Conservation (phyloP, 2,797 vertebrate genomes). For the Syndactyla subalaris region DNA sequence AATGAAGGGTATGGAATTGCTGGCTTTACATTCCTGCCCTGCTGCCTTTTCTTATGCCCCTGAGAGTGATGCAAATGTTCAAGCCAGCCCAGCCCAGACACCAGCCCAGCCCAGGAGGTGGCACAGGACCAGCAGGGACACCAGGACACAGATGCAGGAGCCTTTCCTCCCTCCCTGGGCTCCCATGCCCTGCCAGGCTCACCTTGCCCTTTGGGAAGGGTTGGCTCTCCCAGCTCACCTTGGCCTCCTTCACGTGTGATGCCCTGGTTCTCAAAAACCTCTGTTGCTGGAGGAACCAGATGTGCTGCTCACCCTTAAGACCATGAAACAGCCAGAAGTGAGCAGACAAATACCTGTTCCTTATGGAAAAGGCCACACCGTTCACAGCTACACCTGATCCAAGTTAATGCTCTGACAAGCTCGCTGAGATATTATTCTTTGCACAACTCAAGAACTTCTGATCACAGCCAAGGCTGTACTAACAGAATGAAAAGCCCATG, state of each 20-base stretch:
- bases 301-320: neutral
- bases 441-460: neutral
- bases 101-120: neutral
- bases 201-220: neutral
- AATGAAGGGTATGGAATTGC: neutral
- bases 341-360: neutral
- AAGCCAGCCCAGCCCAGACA: slow-evolving; percentile 13
- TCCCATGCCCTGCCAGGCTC: slow-evolving; percentile 3
- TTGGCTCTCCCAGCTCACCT: neutral
- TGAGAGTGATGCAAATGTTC: neutral
- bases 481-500: neutral
- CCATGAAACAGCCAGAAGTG: neutral
- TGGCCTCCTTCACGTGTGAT: neutral
- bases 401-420: neutral
- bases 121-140: slow-evolving; percentile 12
- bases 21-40: neutral
- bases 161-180: slow-evolving; percentile 50
- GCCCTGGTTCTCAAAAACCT: neutral
- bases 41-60: neutral
- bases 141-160: neutral
- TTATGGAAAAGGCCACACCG: neutral
- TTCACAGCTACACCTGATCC: neutral
- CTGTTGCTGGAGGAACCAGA: neutral
- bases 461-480: neutral
- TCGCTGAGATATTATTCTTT: neutral